Percentiles rank a stretch among this genome's conserved stretches.
These are phyloP conservation scores for Jacana jacana DNA, from an alignment of 2,113 vertebrate genomes.

Conservation along the genomic window DNA sequence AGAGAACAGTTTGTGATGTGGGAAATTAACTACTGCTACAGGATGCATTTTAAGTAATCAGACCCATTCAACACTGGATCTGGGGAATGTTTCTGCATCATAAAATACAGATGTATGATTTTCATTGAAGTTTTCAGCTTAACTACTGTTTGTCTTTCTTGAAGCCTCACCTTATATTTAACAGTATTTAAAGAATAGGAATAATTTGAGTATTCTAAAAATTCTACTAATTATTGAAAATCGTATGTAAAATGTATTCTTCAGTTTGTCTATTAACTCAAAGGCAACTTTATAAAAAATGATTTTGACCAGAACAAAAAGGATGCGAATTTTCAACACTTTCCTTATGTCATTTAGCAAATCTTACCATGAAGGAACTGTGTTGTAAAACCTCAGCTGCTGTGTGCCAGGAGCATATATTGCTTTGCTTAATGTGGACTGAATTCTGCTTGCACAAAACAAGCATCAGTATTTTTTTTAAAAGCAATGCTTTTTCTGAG, in stretches of 20 bases:
- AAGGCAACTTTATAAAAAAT: neutral
- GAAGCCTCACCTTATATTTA: neutral
- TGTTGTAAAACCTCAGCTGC: neutral
- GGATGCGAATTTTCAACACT: neutral
- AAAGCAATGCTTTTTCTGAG: neutral
- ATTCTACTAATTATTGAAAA: neutral
- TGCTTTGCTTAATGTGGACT: neutral
- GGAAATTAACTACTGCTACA: neutral
- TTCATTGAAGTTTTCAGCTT: neutral
- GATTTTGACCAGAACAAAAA: neutral
- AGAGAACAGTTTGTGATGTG: neutral
- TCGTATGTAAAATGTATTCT: neutral
- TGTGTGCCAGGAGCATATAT: neutral
- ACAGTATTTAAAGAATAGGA: neutral
- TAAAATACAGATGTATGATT: neutral
- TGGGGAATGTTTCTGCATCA: neutral
- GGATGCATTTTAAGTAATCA: neutral
- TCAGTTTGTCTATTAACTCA: neutral
- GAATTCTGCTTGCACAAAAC: neutral
- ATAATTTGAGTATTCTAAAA: neutral
- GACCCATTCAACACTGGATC: neutral
- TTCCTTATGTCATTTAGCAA: neutral
- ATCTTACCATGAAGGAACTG: neutral
- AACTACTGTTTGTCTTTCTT: neutral
- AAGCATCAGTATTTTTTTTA: neutral